Conservation (phyloP, 2,113 vertebrate species). For the Pygoscelis antarcticus region DNA sequence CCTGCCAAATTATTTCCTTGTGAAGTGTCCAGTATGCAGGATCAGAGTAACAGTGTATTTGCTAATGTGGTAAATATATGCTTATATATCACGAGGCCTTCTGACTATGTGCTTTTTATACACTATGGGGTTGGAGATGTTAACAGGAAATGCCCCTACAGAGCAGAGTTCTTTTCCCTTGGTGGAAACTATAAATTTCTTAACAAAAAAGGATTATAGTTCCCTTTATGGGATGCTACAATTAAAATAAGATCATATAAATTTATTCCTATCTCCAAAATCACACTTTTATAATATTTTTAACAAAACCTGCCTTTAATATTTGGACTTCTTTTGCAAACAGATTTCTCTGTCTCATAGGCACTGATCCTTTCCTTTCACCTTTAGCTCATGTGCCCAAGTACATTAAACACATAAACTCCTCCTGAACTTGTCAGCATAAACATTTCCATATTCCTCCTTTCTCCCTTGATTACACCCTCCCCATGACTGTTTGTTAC, state of each 20-base stretch:
- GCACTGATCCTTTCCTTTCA: neutral
- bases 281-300: neutral
- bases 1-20: neutral
- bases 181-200: neutral
- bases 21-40: neutral
- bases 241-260: neutral
- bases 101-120: neutral
- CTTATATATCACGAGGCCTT: rapidly evolving
- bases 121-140: rapidly evolving
- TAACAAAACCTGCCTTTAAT: neutral
- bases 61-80: neutral
- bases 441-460: neutral
- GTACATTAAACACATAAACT: neutral
- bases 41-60: neutral
- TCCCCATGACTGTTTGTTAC: neutral
- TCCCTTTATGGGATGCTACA: neutral
- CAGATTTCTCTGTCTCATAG: neutral
- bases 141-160: neutral
- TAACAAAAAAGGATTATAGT: neutral
- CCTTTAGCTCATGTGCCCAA: neutral
- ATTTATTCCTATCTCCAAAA: neutral
- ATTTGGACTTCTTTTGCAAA: neutral
- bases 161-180: neutral
- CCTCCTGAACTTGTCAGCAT: neutral
- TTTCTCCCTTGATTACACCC: neutral